A percentile compares a stretch with the other conserved stretches of the same genome.
These are phyloP conservation scores for Sminthurides bifidus DNA, from an alignment of 1,140 invertebrate genomes.

Conservation along the genomic window DNA sequence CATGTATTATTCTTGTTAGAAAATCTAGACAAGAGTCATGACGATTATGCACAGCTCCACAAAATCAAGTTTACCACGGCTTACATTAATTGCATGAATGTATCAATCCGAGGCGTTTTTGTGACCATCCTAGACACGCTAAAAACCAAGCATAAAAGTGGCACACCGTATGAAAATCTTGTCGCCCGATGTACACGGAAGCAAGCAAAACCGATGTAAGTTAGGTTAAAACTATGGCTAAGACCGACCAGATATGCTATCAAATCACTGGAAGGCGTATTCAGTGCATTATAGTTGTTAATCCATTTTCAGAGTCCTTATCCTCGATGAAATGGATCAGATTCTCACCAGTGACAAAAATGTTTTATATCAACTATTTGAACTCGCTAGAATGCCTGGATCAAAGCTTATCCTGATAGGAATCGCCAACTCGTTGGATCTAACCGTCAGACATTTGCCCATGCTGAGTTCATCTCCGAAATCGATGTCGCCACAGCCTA, in stretches of 20 bases:
- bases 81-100: slow-evolving; percentile 36
- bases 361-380: slow-evolving; percentile 84
- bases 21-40: neutral
- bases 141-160: slow-evolving; percentile 21
- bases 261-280: neutral
- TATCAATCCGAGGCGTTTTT: slow-evolving; percentile 33
- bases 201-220: too few relatives aligned
- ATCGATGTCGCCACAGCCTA: slow-evolving; percentile 4
- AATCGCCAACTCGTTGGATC: slow-evolving; percentile 90
- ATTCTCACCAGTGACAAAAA: slow-evolving; percentile 59
- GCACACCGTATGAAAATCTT: slow-evolving; percentile 43
- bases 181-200: neutral
- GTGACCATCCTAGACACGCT: slow-evolving; percentile 26
- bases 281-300: neutral
- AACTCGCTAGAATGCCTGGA: slow-evolving; percentile 64
- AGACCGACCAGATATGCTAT: neutral
- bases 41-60: slow-evolving; percentile 5
- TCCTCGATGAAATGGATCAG: slow-evolving; percentile 96
- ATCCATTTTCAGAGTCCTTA: slow-evolving; percentile 53
- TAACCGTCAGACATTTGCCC: slow-evolving; percentile 81
- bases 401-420: slow-evolving; percentile 74
- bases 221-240: too few relatives aligned
- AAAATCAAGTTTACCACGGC: slow-evolving; percentile 25
- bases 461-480: slow-evolving; percentile 49
- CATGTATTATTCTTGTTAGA: slow-evolving; percentile 48